These are phyloP conservation scores for Carcina quercana DNA, from an alignment of 2,888 invertebrate species.

Conservation along the genomic window DNA sequence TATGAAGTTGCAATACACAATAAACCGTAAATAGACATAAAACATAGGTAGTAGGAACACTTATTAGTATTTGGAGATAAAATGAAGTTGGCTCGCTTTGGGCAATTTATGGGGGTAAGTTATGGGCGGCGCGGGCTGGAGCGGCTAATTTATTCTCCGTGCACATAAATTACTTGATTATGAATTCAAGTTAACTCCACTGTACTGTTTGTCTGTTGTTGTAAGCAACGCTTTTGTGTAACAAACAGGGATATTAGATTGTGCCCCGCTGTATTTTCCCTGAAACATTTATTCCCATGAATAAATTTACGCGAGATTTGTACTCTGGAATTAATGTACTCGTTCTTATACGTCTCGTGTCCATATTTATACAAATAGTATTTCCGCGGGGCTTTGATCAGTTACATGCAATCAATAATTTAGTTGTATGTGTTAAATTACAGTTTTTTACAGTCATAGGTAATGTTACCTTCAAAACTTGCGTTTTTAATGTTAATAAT, in stretches of 20 bases:
- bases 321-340: too few species aligned
- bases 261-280: constrained; percentile 43
- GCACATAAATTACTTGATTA: constrained; percentile 76
- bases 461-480: too few species aligned
- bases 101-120: constrained; percentile 75
- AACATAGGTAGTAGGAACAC: constrained; percentile 57
- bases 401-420: too few species aligned
- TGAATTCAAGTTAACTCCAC: constrained; percentile 72
- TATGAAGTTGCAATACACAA: too few species aligned
- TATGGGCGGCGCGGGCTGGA: constrained; percentile 69
- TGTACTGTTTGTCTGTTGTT: constrained; percentile 70
- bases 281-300: constrained; percentile 24
- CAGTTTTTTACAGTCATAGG: too few species aligned
- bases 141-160: constrained; percentile 74
- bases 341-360: too few species aligned
- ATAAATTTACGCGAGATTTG: constrained; percentile 23
- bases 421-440: too few species aligned
- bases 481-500: too few species aligned
- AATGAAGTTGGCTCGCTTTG: constrained; percentile 72
- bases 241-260: constrained; percentile 64
- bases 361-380: too few species aligned
- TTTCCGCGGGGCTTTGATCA: too few species aligned
- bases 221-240: constrained; percentile 63
- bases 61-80: constrained; percentile 74
- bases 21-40: constrained; percentile 44